Evolutionary conservation across 2,797 vertebrate species (phyloP), one percentile per base, ranked within the genome.

Genomic region (Urophycis tenuis): DNA sequence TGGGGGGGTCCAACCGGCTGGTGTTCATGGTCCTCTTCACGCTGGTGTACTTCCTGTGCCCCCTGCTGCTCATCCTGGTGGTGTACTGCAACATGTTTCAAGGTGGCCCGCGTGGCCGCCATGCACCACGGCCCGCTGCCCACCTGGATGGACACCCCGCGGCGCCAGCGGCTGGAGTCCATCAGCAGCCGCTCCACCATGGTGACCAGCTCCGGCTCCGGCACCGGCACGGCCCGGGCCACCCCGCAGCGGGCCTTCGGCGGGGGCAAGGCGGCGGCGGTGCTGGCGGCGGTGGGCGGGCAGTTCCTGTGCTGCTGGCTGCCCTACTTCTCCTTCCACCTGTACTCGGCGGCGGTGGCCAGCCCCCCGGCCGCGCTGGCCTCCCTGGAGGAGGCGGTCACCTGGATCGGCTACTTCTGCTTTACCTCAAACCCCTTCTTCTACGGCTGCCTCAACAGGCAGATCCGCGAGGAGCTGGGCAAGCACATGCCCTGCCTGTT

Each of bases 21-120:
- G 94, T 96, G 81, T 99, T 98, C 3, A 95, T 98, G 90, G 91
- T 96, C 81, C 94, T 96, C 78, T 99, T 98, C 15, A 95, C 95
- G 0, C 81, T 95, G 71, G 95, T 98, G 82, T 99, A 98, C 88
- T 99, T 99, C 88, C 88, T 99, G 49, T 91, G 97, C 85, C 97
- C 97, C 0, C 89, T 98, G 36, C 88, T 97, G 78, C 94, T 99
- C 78, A 99, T 99, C 81, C 92, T 98, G 8, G 95, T 97, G 79
- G 97, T 97, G 34, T 98, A 99, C 90, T 98, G 97, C 90, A 96
- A 96, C 91, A 97, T 99, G 96, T 98, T 98, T 99, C 89, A 97
- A 96, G 84, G 97, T 99, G 84, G 97, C 97, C 0, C 94, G 97
- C 0, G 97, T 99, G 71, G 97, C 97, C 0, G 97, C 97, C 87